Percentiles rank a stretch among this genome's conserved stretches.
Evolutionary conservation across 1,140 invertebrate species (phyloP).

Genomic region (Saxidomus purpurata): DNA sequence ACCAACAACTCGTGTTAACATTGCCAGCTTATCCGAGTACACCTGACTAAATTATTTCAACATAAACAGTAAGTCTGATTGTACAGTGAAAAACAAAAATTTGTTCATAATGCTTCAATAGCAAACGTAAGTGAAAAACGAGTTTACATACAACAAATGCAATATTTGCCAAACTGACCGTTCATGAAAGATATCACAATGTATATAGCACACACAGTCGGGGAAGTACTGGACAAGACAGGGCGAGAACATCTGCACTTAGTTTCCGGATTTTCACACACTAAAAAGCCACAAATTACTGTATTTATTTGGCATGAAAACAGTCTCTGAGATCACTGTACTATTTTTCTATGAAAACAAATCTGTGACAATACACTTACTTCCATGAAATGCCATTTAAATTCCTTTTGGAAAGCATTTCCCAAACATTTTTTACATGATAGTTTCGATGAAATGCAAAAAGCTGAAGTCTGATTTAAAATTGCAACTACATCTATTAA

Average conservation of each 20-base stretch:
- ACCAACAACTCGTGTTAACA: too few relatives aligned
- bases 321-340: background rate
- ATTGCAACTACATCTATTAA: background rate
- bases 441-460: background rate
- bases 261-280: background rate
- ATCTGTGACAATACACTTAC: background rate
- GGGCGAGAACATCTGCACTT: background rate
- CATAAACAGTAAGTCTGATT: background rate
- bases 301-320: background rate
- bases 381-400: background rate
- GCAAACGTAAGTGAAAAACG: background rate
- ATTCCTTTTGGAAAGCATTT: background rate
- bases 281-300: background rate
- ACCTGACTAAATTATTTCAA: too few relatives aligned
- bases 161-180: conserved; percentile 11
- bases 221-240: conserved; percentile 20
- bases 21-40: too few relatives aligned
- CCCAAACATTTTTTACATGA: background rate
- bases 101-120: conserved; percentile 32
- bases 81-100: background rate
- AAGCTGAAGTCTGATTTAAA: background rate
- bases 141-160: conserved; percentile 8
- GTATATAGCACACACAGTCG: conserved; percentile 15
- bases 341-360: background rate
- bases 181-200: conserved; percentile 16